Percentiles rank a stretch among this genome's conserved stretches.
These are phyloP conservation scores for Charaxes varanes DNA, from an alignment of 1,140 invertebrate genomes.

Conservation along the genomic window DNA sequence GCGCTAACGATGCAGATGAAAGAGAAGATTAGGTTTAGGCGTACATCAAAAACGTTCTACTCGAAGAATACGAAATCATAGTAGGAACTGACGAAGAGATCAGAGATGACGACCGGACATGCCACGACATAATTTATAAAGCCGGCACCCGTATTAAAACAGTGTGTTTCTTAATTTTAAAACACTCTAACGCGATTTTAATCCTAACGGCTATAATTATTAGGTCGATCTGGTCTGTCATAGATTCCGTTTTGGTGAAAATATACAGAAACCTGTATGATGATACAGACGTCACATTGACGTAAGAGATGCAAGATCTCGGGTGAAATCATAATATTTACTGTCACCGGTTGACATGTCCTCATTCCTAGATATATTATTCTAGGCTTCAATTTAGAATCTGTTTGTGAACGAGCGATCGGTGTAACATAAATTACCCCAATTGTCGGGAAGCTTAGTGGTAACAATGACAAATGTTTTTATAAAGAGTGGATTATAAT, in stretches of 20 bases:
- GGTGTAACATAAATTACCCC: conserved; percentile 4
- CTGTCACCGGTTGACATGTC: conserved; percentile 51
- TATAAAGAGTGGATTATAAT: conserved; percentile 10
- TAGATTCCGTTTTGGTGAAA: conserved; percentile 37
- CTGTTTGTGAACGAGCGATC: conserved; percentile 8
- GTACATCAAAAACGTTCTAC: conserved; percentile 47
- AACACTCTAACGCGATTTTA: conserved; percentile 30
- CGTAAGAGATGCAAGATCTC: conserved; percentile 64
- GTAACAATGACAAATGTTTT: conserved; percentile 8
- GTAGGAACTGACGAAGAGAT: conserved; percentile 52
- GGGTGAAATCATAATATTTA: conserved; percentile 67
- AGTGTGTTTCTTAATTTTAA: conserved; percentile 35
- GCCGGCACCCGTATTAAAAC: conserved; percentile 58
- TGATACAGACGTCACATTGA: conserved; percentile 71
- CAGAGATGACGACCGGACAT: conserved; percentile 59
- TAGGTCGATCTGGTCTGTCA: conserved; percentile 28
- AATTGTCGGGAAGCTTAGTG: neutral
- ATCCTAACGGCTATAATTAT: conserved; percentile 31
- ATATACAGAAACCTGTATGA: conserved; percentile 49
- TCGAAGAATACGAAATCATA: conserved; percentile 32
- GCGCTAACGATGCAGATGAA: conserved; percentile 31
- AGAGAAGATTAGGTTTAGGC: conserved; percentile 33
- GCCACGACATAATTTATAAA: conserved; percentile 62
- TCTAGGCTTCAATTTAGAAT: conserved; percentile 16
- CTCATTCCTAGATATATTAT: conserved; percentile 53